Conservation (phyloP, 1,140 invertebrate genomes). For the Lordiphosa stackelbergi region DNA sequence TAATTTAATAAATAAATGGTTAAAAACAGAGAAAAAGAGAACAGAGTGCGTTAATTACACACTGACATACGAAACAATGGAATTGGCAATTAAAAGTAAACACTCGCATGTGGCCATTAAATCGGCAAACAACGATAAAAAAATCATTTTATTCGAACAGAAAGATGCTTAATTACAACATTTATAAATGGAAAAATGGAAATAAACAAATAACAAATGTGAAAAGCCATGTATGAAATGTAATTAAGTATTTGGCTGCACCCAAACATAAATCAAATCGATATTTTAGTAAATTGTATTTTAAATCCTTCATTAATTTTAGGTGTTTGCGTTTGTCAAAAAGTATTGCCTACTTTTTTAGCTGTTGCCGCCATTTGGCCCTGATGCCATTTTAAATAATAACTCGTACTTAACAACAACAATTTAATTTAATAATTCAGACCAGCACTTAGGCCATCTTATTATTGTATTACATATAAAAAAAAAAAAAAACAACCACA, state of each 20-base stretch:
- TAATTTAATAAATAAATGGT: conserved; percentile 6
- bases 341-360: conserved; percentile 44
- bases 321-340: conserved; percentile 6
- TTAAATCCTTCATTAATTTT: conserved; percentile 12
- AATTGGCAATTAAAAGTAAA: conserved; percentile 57
- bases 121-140: conserved; percentile 6
- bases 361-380: conserved; percentile 15
- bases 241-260: conserved; percentile 14
- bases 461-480: conserved; percentile 25
- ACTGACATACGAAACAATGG: conserved; percentile 27
- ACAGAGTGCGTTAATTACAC: conserved; percentile 20
- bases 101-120: conserved; percentile 32
- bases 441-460: conserved; percentile 48
- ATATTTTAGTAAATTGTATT: conserved; percentile 1
- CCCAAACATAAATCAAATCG: conserved; percentile 14
- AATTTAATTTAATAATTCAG: conserved; percentile 69
- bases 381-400: conserved; percentile 59
- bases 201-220: background rate
- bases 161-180: conserved; percentile 30
- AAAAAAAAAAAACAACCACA: conserved; percentile 1
- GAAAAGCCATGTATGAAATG: conserved; percentile 35
- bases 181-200: conserved; percentile 14
- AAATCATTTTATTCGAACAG: conserved; percentile 1
- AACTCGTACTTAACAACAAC: conserved; percentile 34
- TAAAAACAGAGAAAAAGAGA: conserved; percentile 2